Base-by-base conservation (phyloP, 2,113 vertebrate genomes). In the Grammomys surdaster region DNA sequence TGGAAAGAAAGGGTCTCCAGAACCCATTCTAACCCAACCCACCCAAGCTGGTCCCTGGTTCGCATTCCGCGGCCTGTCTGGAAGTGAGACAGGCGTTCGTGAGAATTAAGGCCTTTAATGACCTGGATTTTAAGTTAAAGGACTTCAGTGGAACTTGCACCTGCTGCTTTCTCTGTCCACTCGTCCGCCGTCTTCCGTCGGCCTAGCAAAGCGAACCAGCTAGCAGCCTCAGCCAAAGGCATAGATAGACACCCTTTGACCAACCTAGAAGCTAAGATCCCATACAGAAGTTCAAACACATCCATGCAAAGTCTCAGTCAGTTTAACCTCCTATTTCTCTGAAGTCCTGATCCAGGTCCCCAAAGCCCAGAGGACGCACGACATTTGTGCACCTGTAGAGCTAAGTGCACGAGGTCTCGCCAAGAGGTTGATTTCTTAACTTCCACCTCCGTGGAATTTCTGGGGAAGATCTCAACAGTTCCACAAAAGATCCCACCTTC, bases 371-470 rank as follows among this genome's bases (percentile, higher is more conserved):
- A 58, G 1, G 40, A 22, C 14, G 33, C 1, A 1, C 2, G 22
- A 90, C 1, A 26, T n/a, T 43, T 3, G 40, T 43, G n/a, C 63
- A 80, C 73, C 78, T 48, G 82, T n/a, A 8, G 28, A 85, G 26
- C 10, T 65, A 67, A 81, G 69, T 10, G 76, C 88, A 19, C 36
- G 40, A 20, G 63, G 46, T n/a, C 43, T 58, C n/a, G 22, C 3
- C 63, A 65, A 90, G 88, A 90, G 80, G 12, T 20, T 81, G 93
- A 43, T 67, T 36, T 88, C 77, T 72, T 63, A 95, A 95, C 14
- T 78, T 65, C 36, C 76, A 91, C 88, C 58, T 76, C 63, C 20
- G n/a, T 43, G 40, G 65, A 72, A 90, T 88, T 95, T 92, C 65
- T 26, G 12, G 72, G 56, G 46, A 87, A 6, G 12, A 40, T 43